Evolutionary conservation across 2,797 vertebrate genomes (phyloP).

Genomic region (Platyrinchus mystaceus): DNA sequence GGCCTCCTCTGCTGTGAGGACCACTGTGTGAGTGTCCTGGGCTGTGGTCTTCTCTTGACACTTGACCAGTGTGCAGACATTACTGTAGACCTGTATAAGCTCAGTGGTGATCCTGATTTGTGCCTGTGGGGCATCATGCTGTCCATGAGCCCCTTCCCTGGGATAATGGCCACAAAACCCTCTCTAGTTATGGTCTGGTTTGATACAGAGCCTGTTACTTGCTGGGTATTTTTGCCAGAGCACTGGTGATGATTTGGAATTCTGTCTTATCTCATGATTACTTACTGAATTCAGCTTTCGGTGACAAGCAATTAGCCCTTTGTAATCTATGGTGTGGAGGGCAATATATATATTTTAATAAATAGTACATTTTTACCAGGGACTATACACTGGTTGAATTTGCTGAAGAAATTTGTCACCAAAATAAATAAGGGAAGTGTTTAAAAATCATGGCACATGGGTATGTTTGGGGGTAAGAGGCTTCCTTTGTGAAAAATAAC

Average conservation of each 20-base stretch:
- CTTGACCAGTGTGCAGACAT: background rate
- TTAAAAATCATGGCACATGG: background rate
- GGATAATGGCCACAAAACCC: background rate
- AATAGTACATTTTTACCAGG: background rate
- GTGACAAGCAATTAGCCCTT: background rate
- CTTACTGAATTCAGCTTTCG: background rate
- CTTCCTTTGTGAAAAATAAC: background rate
- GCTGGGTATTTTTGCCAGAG: background rate
- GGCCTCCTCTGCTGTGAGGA: background rate
- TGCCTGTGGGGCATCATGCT: background rate
- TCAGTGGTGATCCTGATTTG: background rate
- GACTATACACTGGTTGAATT: background rate
- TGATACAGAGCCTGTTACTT: background rate
- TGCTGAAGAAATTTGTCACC: background rate
- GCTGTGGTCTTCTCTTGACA: background rate
- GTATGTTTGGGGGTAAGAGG: background rate
- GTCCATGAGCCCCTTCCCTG: background rate
- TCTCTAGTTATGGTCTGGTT: background rate
- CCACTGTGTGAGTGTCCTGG: rapidly evolving
- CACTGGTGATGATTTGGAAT: background rate
- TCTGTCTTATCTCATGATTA: background rate
- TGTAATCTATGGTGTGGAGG: background rate
- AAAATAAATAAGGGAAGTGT: background rate
- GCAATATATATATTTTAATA: background rate
- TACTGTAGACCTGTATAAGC: background rate